Percentiles rank a stretch among this genome's conserved stretches.
Conservation (phyloP, 2,888 invertebrate species). For the Acanthosepion pharaonis region DNA sequence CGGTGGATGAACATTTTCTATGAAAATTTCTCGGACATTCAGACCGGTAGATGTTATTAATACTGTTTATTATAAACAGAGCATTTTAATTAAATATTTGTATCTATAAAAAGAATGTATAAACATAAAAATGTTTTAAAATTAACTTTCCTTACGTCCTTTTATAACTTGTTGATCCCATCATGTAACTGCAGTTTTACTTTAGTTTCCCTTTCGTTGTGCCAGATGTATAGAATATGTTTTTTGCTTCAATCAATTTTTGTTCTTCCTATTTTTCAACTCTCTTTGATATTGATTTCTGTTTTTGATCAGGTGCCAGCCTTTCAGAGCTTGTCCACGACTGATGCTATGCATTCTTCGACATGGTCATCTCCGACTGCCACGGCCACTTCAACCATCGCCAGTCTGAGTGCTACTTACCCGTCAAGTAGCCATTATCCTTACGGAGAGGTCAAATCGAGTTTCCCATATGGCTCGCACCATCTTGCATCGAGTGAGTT, state of each 20-base stretch:
- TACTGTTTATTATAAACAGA: no score
- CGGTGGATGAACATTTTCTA: no score
- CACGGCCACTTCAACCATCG: conserved; percentile 37
- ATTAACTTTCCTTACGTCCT: no score
- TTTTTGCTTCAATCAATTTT: neutral
- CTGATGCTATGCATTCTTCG: conserved; percentile 38
- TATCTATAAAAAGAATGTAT: no score
- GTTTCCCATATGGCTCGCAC: conserved; percentile 5
- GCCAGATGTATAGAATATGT: no score
- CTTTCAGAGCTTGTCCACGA: conserved; percentile 37
- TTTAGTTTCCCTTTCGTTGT: neutral
- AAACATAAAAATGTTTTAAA: no score
- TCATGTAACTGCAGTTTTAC: neutral
- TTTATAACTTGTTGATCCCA: neutral
- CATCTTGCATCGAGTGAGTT: conserved; percentile 35
- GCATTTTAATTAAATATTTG: no score
- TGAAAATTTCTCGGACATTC: no score
- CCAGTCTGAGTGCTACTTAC: conserved; percentile 16
- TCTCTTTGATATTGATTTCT: neutral
- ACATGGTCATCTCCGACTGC: conserved; percentile 39
- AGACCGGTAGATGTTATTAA: no score
- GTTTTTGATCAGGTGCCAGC: neutral
- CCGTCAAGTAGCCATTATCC: conserved; percentile 39
- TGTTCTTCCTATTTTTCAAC: neutral
- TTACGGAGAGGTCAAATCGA: conserved; percentile 1